phyloP scores from a whole-genome alignment of 2,888 invertebrate genomes.

The Polydrusus pterygomalis region DNA sequence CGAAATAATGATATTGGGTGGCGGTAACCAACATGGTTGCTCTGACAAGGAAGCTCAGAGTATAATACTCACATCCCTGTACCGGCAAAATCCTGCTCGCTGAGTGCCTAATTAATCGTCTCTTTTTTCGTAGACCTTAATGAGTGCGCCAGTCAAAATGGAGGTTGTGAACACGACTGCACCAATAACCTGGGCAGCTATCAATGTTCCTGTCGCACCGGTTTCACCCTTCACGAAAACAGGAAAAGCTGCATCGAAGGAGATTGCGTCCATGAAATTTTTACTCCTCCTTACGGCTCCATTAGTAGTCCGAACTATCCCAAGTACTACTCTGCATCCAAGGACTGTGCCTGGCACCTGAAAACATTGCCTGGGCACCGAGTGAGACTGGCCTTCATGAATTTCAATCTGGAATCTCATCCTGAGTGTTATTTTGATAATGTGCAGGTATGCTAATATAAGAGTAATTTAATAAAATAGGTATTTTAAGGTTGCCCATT shows the following conservation, averaged over 20 bases:
- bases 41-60: no score
- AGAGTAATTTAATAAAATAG: background rate
- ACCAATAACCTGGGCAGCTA: constrained; percentile 94
- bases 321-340: constrained; percentile 96
- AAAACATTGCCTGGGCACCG: constrained; percentile 96
- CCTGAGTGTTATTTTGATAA: constrained; percentile 97
- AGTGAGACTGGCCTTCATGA: constrained; percentile 92
- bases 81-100: no score
- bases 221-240: constrained; percentile 94
- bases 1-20: no score
- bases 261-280: constrained; percentile 95
- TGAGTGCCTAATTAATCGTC: no score
- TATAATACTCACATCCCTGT: no score
- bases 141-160: constrained; percentile 92
- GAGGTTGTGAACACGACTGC: constrained; percentile 97
- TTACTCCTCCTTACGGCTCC: constrained; percentile 85
- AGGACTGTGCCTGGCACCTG: constrained; percentile 96
- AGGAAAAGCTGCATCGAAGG: constrained; percentile 97
- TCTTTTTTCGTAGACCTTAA: constrained; percentile 84
- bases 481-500: no score
- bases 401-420: constrained; percentile 96
- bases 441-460: constrained; percentile 71
- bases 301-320: constrained; percentile 91
- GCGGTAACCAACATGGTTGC: no score
- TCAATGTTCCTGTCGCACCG: constrained; percentile 94